Evolutionary conservation across 2,113 vertebrate genomes (phyloP).

Genomic region (Eupsittula cactorum): DNA sequence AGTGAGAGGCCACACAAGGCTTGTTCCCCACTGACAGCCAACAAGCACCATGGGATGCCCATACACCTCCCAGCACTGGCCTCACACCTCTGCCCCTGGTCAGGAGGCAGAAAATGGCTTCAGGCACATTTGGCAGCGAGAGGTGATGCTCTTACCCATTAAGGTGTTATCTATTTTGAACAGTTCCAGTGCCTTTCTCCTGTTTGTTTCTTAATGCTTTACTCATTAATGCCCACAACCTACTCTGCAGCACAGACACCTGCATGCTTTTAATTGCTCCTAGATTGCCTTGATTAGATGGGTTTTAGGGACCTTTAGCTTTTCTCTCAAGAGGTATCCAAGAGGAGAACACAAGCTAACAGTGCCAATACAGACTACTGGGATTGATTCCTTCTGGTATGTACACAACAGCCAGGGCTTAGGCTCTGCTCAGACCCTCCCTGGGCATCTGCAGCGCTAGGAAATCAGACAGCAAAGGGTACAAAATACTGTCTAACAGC

Average conservation of each 20-base stretch:
- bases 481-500: not conserved
- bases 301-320: not conserved
- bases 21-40: not conserved
- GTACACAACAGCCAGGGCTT: not conserved
- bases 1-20: accelerated
- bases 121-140: accelerated
- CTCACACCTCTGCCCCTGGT: not conserved
- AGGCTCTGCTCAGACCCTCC: not conserved
- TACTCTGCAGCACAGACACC: not conserved
- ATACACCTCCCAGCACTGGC: not conserved
- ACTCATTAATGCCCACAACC: not conserved
- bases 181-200: not conserved
- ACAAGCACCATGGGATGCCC: accelerated
- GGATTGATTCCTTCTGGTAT: not conserved
- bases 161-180: not conserved
- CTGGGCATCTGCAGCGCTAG: not conserved
- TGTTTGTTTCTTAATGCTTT: not conserved
- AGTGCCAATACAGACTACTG: not conserved
- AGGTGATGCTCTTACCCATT: not conserved
- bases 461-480: not conserved
- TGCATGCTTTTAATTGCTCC: not conserved
- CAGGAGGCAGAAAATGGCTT: not conserved
- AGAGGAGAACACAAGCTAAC: not conserved
- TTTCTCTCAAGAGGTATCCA: not conserved
- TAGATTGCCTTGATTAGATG: not conserved